These are phyloP conservation scores for Andrena flavipes DNA, from an alignment of 2,888 invertebrate species.

Conservation along the genomic window DNA sequence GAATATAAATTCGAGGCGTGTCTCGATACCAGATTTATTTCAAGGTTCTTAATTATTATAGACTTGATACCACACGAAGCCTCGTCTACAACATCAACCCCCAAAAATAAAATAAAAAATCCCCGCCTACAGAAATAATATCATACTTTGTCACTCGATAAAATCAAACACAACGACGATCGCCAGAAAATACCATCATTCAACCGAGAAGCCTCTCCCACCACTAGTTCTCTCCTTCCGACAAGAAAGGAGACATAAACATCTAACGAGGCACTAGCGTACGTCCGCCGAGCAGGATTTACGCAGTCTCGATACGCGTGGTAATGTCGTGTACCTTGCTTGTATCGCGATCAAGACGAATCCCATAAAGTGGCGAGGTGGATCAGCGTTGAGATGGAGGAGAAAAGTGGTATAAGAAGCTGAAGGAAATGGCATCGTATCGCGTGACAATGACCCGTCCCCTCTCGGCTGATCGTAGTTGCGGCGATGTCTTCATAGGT, in stretches of 20 bases:
- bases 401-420: conserved; percentile 7
- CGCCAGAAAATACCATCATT: too few relatives aligned
- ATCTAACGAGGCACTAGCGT: neutral
- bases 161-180: too few relatives aligned
- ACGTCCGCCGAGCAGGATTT: neutral
- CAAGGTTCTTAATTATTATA: too few relatives aligned
- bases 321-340: neutral
- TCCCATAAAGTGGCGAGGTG: conserved; percentile 1
- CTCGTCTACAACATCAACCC: too few relatives aligned
- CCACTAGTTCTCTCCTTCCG: neutral
- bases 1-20: too few relatives aligned
- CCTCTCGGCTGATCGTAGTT: neutral
- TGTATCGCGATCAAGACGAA: neutral
- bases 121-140: too few relatives aligned
- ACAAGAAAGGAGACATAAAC: neutral
- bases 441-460: conserved; percentile 25
- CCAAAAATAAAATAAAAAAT: too few relatives aligned
- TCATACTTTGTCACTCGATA: too few relatives aligned
- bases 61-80: too few relatives aligned
- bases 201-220: too few relatives aligned
- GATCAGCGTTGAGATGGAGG: neutral
- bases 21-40: too few relatives aligned
- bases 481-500: neutral
- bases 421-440: neutral
- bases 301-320: conserved; percentile 1